phyloP scores from a whole-genome alignment of 64 coral and sea anemone genomes.

The Porites lutea region DNA sequence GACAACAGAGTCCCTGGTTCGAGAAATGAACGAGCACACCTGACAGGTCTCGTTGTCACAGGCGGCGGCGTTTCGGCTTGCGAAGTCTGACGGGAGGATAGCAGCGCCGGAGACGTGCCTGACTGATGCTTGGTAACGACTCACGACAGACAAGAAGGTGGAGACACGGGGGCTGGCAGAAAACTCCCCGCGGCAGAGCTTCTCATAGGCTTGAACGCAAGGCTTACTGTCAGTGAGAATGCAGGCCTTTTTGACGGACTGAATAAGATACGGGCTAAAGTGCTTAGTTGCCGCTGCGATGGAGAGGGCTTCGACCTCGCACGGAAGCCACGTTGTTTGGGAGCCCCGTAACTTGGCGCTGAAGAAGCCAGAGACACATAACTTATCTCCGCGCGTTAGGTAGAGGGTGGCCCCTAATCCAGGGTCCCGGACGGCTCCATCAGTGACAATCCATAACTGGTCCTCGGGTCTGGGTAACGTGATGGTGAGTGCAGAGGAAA shows the following conservation, averaged over 20 bases:
- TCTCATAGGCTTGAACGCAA: no score
- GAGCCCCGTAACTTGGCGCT: constrained; percentile 39
- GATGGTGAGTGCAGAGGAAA: background rate
- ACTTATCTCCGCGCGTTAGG: background rate
- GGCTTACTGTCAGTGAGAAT: no score
- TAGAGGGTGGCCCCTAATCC: constrained; percentile 28
- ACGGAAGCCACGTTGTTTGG: background rate
- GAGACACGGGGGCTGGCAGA: no score
- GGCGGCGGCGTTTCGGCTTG: constrained; percentile 45
- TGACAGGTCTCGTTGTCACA: constrained; percentile 43
- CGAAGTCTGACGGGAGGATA: background rate
- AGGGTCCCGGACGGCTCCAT: background rate
- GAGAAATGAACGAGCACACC: background rate
- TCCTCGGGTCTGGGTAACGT: constrained; percentile 18
- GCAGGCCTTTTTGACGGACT: constrained; percentile 4
- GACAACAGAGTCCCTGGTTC: constrained; percentile 30
- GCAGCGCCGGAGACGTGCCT: constrained; percentile 34
- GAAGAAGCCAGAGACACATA: constrained; percentile 29
- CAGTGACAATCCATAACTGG: constrained; percentile 16
- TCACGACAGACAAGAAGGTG: no score
- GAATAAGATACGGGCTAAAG: constrained; percentile 52
- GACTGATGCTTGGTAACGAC: constrained; percentile 2
- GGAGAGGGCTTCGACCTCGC: no score
- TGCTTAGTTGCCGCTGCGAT: background rate
- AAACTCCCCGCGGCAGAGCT: no score